Evolutionary conservation across 2,113 vertebrate genomes (phyloP), one percentile per base, ranked within the genome.

Genomic region (Pipra filicauda): DNA sequence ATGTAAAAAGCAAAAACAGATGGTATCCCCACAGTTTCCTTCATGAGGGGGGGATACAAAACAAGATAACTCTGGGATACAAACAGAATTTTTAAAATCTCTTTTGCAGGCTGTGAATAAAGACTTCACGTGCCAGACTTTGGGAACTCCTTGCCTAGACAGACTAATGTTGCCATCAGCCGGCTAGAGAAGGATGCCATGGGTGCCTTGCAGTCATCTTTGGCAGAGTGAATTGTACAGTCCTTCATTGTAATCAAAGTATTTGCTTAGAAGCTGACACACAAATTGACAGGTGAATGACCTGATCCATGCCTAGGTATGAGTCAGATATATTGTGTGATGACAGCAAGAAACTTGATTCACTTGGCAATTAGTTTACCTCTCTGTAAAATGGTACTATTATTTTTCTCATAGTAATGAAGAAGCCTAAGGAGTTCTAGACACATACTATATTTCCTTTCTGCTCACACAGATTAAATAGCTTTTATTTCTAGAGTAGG

Each of bases 11-110:
- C 18, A 48, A 85, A 84, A 33, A 4, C 57, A 65, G 65, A 37
- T 22, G 5, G 3, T 30, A 35, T 30, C 44, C 21, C 30, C 44
- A 49, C 6, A 7, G 33, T 23, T 85, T 72, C 58, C 52, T 59
- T 78, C 62, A 14, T 13, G 30, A 52, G 12, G 6, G 8, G 8
- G 5, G 12, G 6, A 7, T 30, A 67, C 0, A 0, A 20, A 55
- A 48, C 24, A 52, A 78, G 19, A 5, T 41, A 65, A 51, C 3
- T n/a, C 55, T 64, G 24, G 24, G 27, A n/a, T 49, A 37, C 30
- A 79, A 5, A 15, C 52, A 52, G 46, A 89, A 62, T 16, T 51
- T 64, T 44, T 2, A 48, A 51, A 79, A 57, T 20, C 39, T 41
- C 33, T 61, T 91, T 31, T 72, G 11, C 27, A 61, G 66, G 22